phyloP scores from a whole-genome alignment of 2,797 vertebrate genomes.

The Pantherophis vulpinus region DNA sequence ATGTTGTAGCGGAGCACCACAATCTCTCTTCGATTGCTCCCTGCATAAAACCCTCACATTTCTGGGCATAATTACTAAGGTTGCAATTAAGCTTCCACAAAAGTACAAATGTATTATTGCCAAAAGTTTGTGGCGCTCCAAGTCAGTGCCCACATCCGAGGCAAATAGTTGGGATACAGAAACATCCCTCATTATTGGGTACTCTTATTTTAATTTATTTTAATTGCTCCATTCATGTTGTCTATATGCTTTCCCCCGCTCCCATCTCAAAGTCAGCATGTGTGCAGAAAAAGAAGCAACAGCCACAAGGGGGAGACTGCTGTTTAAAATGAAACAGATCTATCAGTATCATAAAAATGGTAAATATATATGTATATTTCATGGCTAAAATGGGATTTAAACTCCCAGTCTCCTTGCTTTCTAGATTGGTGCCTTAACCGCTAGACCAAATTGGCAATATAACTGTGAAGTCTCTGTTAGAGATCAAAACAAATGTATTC shows the following conservation, averaged over 20 bases:
- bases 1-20: background rate
- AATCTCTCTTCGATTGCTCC: background rate
- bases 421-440: too few relatives aligned
- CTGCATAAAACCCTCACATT: background rate
- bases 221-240: background rate
- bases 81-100: background rate
- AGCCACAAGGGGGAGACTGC: background rate
- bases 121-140: background rate
- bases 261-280: background rate
- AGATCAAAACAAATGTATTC: background rate
- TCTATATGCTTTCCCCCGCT: rapidly evolving
- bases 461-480: background rate
- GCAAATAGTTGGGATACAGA: background rate
- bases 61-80: background rate
- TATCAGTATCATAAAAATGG: too few relatives aligned
- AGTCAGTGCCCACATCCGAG: background rate
- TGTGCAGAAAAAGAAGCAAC: background rate
- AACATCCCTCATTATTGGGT: background rate
- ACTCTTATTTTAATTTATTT: background rate
- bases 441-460: background rate
- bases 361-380: too few relatives aligned
- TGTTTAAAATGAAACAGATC: background rate
- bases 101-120: background rate
- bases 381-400: too few relatives aligned
- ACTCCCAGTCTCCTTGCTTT: too few relatives aligned